Conservation (phyloP, 2,113 vertebrate species). For the Chlorodrepanis virens region DNA sequence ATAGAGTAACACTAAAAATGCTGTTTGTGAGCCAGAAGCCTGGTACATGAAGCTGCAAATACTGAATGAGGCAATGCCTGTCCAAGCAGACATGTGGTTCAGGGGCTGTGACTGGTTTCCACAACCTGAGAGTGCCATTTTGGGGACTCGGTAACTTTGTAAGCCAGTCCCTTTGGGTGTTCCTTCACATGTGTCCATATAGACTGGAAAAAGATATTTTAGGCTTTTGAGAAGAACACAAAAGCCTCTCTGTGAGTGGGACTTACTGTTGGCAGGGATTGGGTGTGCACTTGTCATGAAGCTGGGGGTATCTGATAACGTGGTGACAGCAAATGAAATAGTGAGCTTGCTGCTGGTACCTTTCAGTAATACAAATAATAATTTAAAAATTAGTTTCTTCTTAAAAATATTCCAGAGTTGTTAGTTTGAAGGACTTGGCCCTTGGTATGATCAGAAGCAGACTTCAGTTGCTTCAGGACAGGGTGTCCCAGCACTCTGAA, state of each 20-base stretch:
- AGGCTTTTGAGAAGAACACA: not conserved
- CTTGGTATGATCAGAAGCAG: not conserved
- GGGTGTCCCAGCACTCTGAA: not conserved
- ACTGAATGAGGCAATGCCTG: not conserved
- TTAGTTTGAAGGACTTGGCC: not conserved
- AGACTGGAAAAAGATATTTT: not conserved
- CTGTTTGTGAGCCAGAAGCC: not conserved
- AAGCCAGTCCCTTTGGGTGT: not conserved
- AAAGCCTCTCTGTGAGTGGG: not conserved
- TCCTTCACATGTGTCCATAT: not conserved
- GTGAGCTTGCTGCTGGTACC: not conserved
- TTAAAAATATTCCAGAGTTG: not conserved
- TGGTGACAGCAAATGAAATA: not conserved
- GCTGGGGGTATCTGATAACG: not conserved
- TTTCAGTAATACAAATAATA: not conserved
- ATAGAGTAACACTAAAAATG: not conserved
- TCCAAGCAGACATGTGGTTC: not conserved
- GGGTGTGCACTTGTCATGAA: not conserved
- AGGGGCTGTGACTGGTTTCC: not conserved
- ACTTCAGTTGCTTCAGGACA: not conserved
- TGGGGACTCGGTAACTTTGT: not conserved
- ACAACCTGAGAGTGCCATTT: not conserved
- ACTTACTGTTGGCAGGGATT: not conserved
- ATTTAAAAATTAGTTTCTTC: not conserved
- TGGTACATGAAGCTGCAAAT: fast-evolving